Evolutionary conservation across 2,113 vertebrate genomes (phyloP).

Genomic region (Leiothrix lutea): DNA sequence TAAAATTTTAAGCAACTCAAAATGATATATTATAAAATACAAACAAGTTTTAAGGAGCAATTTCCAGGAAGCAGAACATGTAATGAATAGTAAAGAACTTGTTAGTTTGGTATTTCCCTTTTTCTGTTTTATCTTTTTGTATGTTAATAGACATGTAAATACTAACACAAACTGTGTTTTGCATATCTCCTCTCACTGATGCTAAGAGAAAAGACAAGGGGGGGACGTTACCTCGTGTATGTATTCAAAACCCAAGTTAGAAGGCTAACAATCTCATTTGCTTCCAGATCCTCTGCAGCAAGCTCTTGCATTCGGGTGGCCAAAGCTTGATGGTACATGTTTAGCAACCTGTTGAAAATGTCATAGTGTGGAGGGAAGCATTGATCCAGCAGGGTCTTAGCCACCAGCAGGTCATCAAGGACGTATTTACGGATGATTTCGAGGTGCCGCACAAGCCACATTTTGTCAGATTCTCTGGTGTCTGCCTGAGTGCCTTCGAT

Average conservation of each 20-base stretch:
- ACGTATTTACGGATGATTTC: slow-evolving; percentile 94
- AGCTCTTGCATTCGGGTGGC: slow-evolving; percentile 88
- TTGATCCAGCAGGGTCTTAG: slow-evolving; percentile 91
- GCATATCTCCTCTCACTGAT: background rate
- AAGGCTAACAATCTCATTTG: slow-evolving; percentile 94
- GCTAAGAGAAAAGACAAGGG: background rate
- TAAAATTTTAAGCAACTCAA: background rate
- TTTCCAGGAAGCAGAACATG: background rate
- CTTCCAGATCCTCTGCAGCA: slow-evolving; percentile 89
- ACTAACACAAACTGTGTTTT: background rate
- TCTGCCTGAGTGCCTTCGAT: slow-evolving; percentile 93
- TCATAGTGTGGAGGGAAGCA: slow-evolving; percentile 93
- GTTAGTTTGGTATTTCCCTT: background rate
- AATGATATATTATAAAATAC: background rate
- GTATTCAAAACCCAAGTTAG: slow-evolving; percentile 96
- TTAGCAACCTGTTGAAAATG: slow-evolving; percentile 86
- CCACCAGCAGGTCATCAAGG: slow-evolving; percentile 88
- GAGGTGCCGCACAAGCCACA: slow-evolving; percentile 96
- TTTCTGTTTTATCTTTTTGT: background rate
- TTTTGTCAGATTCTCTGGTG: slow-evolving; percentile 91
- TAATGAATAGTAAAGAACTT: background rate
- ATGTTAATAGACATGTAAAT: background rate
- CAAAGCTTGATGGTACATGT: slow-evolving; percentile 89
- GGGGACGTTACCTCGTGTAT: slow-evolving; percentile 85
- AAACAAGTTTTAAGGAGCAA: background rate